Conservation (phyloP, 2,113 vertebrate species). For the Todiramphus saurophagus region DNA sequence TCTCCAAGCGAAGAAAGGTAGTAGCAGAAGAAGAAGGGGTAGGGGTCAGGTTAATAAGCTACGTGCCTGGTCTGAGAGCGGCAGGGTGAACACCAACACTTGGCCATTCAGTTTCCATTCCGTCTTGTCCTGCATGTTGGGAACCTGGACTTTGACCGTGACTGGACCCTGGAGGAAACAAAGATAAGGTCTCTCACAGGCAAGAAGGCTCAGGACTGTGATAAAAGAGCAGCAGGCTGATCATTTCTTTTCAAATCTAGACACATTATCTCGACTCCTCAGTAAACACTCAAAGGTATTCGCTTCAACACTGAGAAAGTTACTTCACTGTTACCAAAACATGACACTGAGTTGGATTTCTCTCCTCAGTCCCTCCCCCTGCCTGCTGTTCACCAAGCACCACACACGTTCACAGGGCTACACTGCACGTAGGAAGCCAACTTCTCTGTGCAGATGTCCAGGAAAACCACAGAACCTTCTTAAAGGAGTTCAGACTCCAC, state of each 20-base stretch:
- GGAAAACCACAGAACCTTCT: background rate
- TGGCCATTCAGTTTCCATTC: conserved; percentile 98
- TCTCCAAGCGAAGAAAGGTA: background rate
- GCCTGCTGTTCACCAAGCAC: background rate
- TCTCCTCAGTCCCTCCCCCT: background rate
- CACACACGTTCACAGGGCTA: rapidly evolving
- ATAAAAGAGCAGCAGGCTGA: background rate
- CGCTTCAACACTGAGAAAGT: background rate
- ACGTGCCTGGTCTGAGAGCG: conserved; percentile 93
- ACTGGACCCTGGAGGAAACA: conserved; percentile 86
- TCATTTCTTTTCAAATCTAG: background rate
- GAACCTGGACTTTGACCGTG: conserved; percentile 96
- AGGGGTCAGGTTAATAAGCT: background rate
- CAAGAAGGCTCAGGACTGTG: background rate
- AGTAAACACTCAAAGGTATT: background rate
- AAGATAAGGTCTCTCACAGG: background rate
- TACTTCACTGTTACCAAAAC: background rate
- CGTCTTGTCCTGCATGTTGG: conserved; percentile 99
- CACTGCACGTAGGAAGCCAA: background rate
- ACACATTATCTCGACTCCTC: background rate
- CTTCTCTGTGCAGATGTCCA: background rate
- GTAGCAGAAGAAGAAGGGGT: background rate
- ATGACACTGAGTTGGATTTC: background rate
- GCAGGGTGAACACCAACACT: conserved; percentile 93
- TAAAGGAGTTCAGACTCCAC: background rate